Percentiles rank a stretch among this genome's conserved stretches.
These are phyloP conservation scores for Torymus tubicola DNA, from an alignment of 2,888 invertebrate species.

Conservation along the genomic window DNA sequence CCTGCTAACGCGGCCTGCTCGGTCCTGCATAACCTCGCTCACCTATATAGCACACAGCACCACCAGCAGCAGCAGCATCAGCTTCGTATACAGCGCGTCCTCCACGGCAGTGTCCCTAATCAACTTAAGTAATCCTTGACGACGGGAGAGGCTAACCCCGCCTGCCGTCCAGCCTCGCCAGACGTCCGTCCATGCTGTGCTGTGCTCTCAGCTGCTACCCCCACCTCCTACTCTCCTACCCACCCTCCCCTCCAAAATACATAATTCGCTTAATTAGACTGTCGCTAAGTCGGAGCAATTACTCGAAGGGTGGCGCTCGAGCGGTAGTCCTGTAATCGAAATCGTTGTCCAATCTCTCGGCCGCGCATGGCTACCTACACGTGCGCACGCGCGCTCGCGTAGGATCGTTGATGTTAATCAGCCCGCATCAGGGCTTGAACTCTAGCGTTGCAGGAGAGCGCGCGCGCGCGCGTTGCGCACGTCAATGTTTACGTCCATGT, in stretches of 20 bases:
- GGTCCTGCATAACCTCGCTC: no score
- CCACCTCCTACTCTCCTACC: background rate
- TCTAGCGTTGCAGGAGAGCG: no score
- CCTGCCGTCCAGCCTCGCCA: no score
- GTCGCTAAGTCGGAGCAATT: conserved; percentile 46
- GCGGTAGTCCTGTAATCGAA: conserved; percentile 40
- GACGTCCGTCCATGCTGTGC: no score
- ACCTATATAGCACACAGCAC: no score
- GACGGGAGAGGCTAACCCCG: background rate
- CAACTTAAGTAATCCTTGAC: conserved; percentile 44
- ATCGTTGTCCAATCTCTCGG: conserved; percentile 48
- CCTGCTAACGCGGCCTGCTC: background rate
- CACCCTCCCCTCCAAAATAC: conserved; percentile 32
- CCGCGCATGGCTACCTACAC: no score
- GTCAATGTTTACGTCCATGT: conserved; percentile 39
- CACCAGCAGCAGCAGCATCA: no score
- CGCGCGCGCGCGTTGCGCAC: background rate
- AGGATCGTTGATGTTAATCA: no score
- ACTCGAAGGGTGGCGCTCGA: background rate
- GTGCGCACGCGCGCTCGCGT: no score
- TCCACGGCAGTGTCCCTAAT: conserved; percentile 25
- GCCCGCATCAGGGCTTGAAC: no score
- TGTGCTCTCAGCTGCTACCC: background rate
- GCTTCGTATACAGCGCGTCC: no score
- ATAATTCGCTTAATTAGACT: conserved; percentile 53